phyloP scores from a whole-genome alignment of 2,113 vertebrate genomes.

The Atractosteus spatula region DNA sequence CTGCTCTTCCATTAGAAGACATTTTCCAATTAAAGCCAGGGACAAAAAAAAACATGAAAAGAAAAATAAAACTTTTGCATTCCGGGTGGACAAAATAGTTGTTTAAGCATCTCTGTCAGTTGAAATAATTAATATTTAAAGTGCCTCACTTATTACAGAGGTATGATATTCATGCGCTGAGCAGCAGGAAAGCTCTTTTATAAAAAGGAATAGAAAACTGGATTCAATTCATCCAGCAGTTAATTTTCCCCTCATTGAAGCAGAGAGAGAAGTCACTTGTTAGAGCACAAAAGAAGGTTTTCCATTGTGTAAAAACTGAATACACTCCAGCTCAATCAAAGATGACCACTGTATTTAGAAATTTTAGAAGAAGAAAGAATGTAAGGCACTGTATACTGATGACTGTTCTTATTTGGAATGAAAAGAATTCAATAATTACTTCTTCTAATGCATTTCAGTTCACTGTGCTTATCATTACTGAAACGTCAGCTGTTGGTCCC shows the following conservation, averaged over 20 bases:
- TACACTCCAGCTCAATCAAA: too few species aligned
- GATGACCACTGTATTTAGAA: too few species aligned
- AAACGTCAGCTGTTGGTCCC: too few species aligned
- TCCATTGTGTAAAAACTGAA: too few species aligned
- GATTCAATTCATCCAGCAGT: neutral
- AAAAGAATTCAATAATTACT: too few species aligned
- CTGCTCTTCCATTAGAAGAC: too few species aligned
- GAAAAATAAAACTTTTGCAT: neutral
- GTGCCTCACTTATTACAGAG: neutral
- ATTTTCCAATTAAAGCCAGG: constrained; percentile 6
- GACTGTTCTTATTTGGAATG: too few species aligned
- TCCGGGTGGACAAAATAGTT: neutral
- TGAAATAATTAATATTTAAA: neutral
- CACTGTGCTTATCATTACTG: too few species aligned
- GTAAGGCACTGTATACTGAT: too few species aligned
- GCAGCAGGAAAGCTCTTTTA: neutral
- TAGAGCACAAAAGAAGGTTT: neutral
- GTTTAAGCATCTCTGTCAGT: neutral
- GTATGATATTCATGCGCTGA: neutral
- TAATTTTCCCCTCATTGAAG: neutral
- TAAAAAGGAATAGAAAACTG: neutral
- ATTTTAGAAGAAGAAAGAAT: too few species aligned
- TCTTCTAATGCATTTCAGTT: too few species aligned
- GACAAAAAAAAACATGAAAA: constrained; percentile 1
- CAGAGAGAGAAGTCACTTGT: neutral